A percentile compares a stretch with the other conserved stretches of the same genome.
Evolutionary conservation across 2,797 vertebrate genomes (phyloP).

Genomic region (Gila robusta): DNA sequence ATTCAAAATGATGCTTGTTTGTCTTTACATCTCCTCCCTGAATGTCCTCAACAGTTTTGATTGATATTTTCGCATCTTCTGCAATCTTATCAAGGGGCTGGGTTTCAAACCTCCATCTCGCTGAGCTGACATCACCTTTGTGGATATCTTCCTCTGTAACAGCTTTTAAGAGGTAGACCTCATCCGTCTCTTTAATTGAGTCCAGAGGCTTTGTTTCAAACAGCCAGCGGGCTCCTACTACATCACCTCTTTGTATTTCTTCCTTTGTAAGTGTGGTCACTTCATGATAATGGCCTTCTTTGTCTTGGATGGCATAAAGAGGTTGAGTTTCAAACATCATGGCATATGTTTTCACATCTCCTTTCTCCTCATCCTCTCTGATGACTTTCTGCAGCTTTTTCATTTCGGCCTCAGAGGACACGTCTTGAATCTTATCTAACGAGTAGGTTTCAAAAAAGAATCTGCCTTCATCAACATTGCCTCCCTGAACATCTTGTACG

Average conservation of each 20-base stretch:
- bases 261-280: slow-evolving; percentile 94
- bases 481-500: slow-evolving; percentile 87
- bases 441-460: slow-evolving; percentile 92
- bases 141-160: slow-evolving; percentile 91
- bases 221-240: slow-evolving; percentile 89
- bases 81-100: slow-evolving; percentile 89
- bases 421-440: slow-evolving; percentile 88
- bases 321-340: slow-evolving; percentile 95
- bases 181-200: slow-evolving; percentile 87
- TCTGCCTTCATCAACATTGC: slow-evolving; percentile 87
- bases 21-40: slow-evolving; percentile 87
- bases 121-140: slow-evolving; percentile 89
- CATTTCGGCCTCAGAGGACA: slow-evolving; percentile 72
- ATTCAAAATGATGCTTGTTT: slow-evolving; percentile 87
- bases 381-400: slow-evolving; percentile 73
- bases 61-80: slow-evolving; percentile 76
- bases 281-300: slow-evolving; percentile 90
- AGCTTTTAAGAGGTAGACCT: slow-evolving; percentile 90
- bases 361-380: slow-evolving; percentile 83
- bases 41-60: slow-evolving; percentile 83
- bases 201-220: slow-evolving; percentile 97
- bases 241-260: slow-evolving; percentile 89
- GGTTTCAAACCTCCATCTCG: slow-evolving; percentile 93
- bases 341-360: slow-evolving; percentile 89
- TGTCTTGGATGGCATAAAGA: slow-evolving; percentile 92